Evolutionary conservation across 2,113 vertebrate species (phyloP), one percentile per base, ranked within the genome.

Genomic region (Phaethornis superciliosus): DNA sequence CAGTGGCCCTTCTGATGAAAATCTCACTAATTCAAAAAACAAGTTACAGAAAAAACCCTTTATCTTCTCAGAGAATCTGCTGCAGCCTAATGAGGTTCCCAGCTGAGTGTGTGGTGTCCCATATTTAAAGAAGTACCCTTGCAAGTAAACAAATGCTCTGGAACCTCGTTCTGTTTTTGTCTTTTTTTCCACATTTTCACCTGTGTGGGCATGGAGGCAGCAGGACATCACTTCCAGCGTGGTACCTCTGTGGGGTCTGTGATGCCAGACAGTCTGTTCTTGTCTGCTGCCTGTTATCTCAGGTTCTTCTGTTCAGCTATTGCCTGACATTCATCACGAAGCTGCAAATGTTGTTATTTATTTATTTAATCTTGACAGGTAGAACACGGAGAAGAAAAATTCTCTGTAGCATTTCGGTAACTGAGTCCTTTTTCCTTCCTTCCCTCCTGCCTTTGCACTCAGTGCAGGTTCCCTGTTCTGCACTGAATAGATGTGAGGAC

Each of bases 21-120:
- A 90, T 88, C 85, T 95, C 23, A 32, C 33, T 81, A 59, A 90
- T 56, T 88, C 64, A 78, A 91, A 94, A 42, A 55, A 82, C 49
- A 54, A 76, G 49, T 89, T 88, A 58, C 17, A 55, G 59, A 2
- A 81, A 71, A 84, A 68, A 13, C 18, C 0, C 0, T 33, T 2
- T 1, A 7, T 64, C 19, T 59, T 80, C 54, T 15, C 9, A 59
- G 79, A 63, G 77, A 85, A 56, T 49, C 51, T 88, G 4, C 88
- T 78, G 51, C 47, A 70, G 52, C 12, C 10, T 87, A 21, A 28
- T 60, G 77, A 87, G 60, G 23, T 91, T 89, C 24, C 44, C 19
- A 35, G 26, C 15, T 60, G 40, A 64, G 64, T 27, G 10, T n/a
- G 9, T 47, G 56, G 55, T 79, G 56, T 15, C 32, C 15, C 74